Evolutionary conservation across 1,140 invertebrate genomes (phyloP).

Genomic region (Drosophila aff.): DNA sequence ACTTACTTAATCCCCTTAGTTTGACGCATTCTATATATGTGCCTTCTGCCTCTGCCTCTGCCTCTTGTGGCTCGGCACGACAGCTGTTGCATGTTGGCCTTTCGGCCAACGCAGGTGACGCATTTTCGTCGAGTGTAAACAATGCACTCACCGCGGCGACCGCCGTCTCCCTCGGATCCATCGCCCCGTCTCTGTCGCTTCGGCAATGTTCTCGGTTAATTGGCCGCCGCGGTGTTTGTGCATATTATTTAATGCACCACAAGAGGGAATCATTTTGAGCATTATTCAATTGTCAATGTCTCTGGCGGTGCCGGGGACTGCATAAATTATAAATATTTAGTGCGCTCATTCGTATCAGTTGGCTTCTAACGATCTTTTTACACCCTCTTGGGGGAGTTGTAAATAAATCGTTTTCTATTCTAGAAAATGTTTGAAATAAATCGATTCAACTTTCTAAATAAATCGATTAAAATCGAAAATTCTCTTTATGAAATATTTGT

Average conservation of each 20-base stretch:
- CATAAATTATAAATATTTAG: slow-evolving; percentile 73
- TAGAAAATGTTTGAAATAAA: too few species aligned
- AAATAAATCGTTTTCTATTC: too few species aligned
- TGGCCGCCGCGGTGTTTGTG: slow-evolving; percentile 57
- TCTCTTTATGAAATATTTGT: too few species aligned
- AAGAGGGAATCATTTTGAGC: slow-evolving; percentile 19
- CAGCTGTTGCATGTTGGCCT: slow-evolving; percentile 38
- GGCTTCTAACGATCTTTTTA: not conserved
- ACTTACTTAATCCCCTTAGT: slow-evolving; percentile 26
- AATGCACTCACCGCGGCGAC: slow-evolving; percentile 29
- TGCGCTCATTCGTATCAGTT: slow-evolving; percentile 56
- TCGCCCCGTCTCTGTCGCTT: slow-evolving; percentile 13
- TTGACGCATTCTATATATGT: slow-evolving; percentile 29
- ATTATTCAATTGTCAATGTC: slow-evolving; percentile 71
- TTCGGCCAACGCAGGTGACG: slow-evolving; percentile 34
- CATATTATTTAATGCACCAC: slow-evolving; percentile 36
- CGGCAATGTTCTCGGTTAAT: slow-evolving; percentile 65
- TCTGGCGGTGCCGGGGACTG: slow-evolving; percentile 19
- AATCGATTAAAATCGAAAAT: too few species aligned
- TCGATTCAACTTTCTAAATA: too few species aligned
- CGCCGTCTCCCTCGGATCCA: slow-evolving; percentile 27
- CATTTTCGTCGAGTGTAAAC: slow-evolving; percentile 55
- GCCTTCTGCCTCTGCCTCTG: not conserved
- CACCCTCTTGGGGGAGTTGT: not conserved
- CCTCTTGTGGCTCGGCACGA: slow-evolving; percentile 12